Evolutionary conservation across 2,888 invertebrate species (phyloP), one percentile per base, ranked within the genome.

Genomic region (Nemotelus nigrinus): DNA sequence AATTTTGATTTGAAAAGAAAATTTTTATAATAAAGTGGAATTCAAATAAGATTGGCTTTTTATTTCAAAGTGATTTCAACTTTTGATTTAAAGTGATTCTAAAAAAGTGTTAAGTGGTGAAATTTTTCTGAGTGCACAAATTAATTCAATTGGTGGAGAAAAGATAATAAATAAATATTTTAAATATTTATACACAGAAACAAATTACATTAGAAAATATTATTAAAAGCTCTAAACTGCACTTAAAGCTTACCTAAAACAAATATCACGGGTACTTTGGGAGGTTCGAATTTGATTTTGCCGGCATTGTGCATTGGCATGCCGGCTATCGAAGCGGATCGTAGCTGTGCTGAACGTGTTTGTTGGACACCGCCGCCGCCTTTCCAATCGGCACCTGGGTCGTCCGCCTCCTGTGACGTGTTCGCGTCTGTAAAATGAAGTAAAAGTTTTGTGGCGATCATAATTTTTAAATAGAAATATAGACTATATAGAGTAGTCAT

Each of bases 181-280:
- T 7, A 39, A n/a, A n/a, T 8, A 39, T 60, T 60, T 41, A n/a
- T 60, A 6, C 5, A 7, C n/a, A 10, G 7, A n/a, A n/a, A 60
- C n/a, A 10, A 53, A 53, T 8, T 6, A 7, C 10, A 53, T 53
- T 53, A 53, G 53, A 53, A 53, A 7, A 7, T 53, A 53, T 53
- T 53, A 53, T 53, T 53, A 53, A 7, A 7, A 53, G 1, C 25
- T 25, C 25, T 25, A 25, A 53, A 53, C 7, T 8, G 10, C 10
- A 7, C 10, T 43, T 39, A 7, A 3, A 7, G 25, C 3, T 88
- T 85, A 94, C 94, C 95, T 86, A 96, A 90, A 81, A 96, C 92
- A 87, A 96, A 96, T 89, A 96, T 94, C 85, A 96, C 95, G 78
- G 96, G 96, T 83, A 95, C 94, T 86, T 91, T 93, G 70, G 95